These are phyloP conservation scores for Alitta virens DNA, from an alignment of 2,888 invertebrate species.

Conservation along the genomic window DNA sequence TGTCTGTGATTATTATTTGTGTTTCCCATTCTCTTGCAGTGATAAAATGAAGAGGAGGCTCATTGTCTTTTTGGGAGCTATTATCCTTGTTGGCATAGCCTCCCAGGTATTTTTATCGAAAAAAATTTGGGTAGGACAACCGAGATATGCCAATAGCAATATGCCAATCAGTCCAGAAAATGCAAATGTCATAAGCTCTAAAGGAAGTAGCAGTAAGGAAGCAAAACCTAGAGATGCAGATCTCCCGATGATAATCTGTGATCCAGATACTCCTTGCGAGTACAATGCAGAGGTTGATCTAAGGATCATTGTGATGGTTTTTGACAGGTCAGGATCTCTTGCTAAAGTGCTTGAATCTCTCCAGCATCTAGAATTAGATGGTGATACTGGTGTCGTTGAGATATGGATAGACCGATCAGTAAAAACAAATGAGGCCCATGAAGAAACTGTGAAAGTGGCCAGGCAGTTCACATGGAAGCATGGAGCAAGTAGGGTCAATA, in stretches of 20 bases:
- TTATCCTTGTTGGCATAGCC: too few relatives aligned
- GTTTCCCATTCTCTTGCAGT: too few relatives aligned
- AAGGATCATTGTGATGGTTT: constrained; percentile 23
- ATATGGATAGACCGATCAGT: constrained; percentile 31
- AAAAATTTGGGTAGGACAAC: too few relatives aligned
- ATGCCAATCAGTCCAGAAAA: too few relatives aligned
- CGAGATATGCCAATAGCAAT: too few relatives aligned
- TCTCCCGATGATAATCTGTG: background rate
- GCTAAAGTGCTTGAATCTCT: constrained; percentile 23
- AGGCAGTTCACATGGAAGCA: constrained; percentile 26
- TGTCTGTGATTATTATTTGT: too few relatives aligned
- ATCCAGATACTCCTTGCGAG: background rate
- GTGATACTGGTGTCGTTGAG: constrained; percentile 25
- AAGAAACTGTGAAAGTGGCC: constrained; percentile 24
- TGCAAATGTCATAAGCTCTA: too few relatives aligned
- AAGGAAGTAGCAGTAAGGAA: too few relatives aligned
- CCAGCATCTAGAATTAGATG: constrained; percentile 24
- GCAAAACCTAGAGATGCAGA: too few relatives aligned
- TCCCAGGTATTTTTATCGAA: too few relatives aligned
- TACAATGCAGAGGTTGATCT: background rate
- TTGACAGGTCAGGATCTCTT: constrained; percentile 24
- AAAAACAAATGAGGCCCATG: constrained; percentile 19
- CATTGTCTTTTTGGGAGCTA: too few relatives aligned
- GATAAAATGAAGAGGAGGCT: too few relatives aligned
- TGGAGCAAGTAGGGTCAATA: constrained; percentile 26